These are phyloP conservation scores for Syngnathus scovelli DNA, from an alignment of 2,113 vertebrate genomes.

Conservation along the genomic window DNA sequence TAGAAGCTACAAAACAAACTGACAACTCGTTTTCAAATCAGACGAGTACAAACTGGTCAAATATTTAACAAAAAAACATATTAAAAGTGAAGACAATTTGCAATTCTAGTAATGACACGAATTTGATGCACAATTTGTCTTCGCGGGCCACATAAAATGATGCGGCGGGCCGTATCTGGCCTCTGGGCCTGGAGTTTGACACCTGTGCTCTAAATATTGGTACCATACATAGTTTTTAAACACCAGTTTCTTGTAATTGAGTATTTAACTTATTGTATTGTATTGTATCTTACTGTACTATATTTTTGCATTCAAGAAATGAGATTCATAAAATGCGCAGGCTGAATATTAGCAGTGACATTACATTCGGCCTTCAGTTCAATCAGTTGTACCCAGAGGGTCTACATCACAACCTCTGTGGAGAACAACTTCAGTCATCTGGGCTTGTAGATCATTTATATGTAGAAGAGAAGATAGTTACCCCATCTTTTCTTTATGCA, in stretches of 20 bases:
- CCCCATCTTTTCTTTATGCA: constrained; percentile 64
- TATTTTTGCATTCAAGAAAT: not conserved
- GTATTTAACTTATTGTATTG: not conserved
- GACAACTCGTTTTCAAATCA: too few species aligned
- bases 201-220: too few species aligned
- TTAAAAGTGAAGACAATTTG: too few species aligned
- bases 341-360: constrained; percentile 19
- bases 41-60: too few species aligned
- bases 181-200: too few species aligned
- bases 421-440: constrained; percentile 45
- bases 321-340: not conserved
- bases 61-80: too few species aligned
- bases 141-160: too few species aligned
- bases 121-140: too few species aligned
- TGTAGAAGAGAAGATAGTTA: constrained; percentile 48
- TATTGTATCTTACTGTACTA: not conserved
- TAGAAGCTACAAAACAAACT: too few species aligned
- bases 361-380: constrained; percentile 21
- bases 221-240: too few species aligned
- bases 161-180: too few species aligned
- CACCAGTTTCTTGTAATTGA: not conserved
- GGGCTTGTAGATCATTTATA: constrained; percentile 54
- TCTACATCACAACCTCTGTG: constrained; percentile 34
- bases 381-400: constrained; percentile 34
- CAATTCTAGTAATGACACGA: too few species aligned